phyloP scores from a whole-genome alignment of 2,888 invertebrate species.

The Troides aeacus region DNA sequence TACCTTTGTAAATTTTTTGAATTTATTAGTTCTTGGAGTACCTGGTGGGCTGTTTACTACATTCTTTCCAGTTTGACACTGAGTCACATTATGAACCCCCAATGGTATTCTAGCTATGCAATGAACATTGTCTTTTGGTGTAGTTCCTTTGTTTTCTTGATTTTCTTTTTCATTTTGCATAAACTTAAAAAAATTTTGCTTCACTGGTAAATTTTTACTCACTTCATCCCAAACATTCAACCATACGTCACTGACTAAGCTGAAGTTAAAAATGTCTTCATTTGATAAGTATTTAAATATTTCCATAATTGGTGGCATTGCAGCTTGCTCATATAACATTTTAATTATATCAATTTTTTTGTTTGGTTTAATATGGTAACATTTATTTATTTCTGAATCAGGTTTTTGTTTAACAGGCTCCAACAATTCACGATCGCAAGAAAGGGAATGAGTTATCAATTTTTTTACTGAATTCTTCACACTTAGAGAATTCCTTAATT shows the following conservation, averaged over 20 bases:
- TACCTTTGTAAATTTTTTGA: constrained; percentile 67
- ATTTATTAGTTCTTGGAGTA: constrained; percentile 66
- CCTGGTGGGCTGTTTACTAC: constrained; percentile 54
- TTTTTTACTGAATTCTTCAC: constrained; percentile 56
- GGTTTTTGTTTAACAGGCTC: constrained; percentile 42
- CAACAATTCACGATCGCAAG: constrained; percentile 58
- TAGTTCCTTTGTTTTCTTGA: constrained; percentile 54
- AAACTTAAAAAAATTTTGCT: constrained; percentile 49
- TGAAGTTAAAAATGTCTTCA: constrained; percentile 66
- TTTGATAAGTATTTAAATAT: constrained; percentile 62
- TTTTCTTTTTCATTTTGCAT: constrained; percentile 61
- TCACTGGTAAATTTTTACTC: constrained; percentile 51
- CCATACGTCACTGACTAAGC: constrained; percentile 64
- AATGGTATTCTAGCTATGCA: constrained; percentile 50
- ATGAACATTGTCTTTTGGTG: constrained; percentile 40
- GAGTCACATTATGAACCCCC: constrained; percentile 61
- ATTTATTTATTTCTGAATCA: constrained; percentile 29
- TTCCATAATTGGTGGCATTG: constrained; percentile 56
- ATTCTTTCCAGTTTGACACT: constrained; percentile 38
- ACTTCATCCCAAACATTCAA: constrained; percentile 55
- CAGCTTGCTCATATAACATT: constrained; percentile 51
- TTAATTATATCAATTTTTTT: constrained; percentile 68
- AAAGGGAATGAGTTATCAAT: constrained; percentile 62
- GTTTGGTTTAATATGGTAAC: constrained; percentile 50
- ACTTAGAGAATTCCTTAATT: constrained; percentile 50